phyloP scores from a whole-genome alignment of 2,888 invertebrate genomes.

The Ophion ventricosus region DNA sequence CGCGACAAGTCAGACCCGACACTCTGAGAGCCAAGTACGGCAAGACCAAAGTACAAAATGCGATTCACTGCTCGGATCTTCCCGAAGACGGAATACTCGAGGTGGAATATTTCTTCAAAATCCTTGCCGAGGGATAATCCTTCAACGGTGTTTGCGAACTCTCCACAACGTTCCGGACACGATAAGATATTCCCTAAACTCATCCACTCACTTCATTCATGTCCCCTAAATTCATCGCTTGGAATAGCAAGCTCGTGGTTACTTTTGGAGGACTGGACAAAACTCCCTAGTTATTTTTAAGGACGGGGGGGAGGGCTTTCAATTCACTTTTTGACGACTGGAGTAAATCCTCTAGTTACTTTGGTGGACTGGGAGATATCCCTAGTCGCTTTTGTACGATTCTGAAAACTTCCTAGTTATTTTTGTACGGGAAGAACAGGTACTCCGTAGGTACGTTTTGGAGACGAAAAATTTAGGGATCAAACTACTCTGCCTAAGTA shows the following conservation, averaged over 20 bases:
- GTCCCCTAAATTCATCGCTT: neutral
- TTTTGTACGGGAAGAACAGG: too few species aligned
- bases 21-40: slow-evolving; percentile 94
- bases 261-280: neutral
- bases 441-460: too few species aligned
- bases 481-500: too few species aligned
- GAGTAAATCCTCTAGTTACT: too few species aligned
- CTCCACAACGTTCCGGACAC: neutral
- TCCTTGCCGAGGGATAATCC: slow-evolving; percentile 82
- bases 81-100: slow-evolving; percentile 94
- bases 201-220: too few species aligned
- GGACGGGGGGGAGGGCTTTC: too few species aligned
- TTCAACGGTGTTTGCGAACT: neutral
- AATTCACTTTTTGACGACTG: too few species aligned
- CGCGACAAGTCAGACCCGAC: slow-evolving; percentile 91
- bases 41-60: slow-evolving; percentile 92
- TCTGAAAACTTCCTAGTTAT: too few species aligned
- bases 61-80: slow-evolving; percentile 96
- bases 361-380: too few species aligned
- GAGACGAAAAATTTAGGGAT: too few species aligned
- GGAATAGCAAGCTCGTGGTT: neutral
- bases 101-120: slow-evolving; percentile 92
- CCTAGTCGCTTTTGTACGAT: too few species aligned
- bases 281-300: too few species aligned
- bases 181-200: neutral